These are phyloP conservation scores for Pygmarrhopalites habei DNA, from an alignment of 1,140 invertebrate genomes.

Conservation along the genomic window DNA sequence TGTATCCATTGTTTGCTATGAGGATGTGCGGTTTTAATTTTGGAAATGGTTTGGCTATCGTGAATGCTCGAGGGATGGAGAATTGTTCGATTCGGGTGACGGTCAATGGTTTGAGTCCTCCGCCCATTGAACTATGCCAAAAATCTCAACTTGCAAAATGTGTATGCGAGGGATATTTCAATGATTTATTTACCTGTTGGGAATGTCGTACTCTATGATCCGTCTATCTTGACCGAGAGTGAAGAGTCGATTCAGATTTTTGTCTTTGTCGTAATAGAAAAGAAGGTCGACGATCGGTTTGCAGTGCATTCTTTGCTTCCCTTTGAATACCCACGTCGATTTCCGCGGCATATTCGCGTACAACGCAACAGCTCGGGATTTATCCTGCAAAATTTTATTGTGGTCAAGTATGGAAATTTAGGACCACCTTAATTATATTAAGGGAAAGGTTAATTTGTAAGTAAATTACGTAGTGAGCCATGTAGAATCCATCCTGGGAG, in stretches of 20 bases:
- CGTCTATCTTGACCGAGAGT: constrained; percentile 54
- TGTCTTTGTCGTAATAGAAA: constrained; percentile 43
- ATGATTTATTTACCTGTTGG: constrained; percentile 44
- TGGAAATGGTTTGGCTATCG: constrained; percentile 3
- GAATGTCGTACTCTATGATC: constrained; percentile 63
- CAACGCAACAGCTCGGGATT: background rate
- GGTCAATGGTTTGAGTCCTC: background rate
- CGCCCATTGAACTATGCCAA: background rate
- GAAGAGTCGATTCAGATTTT: constrained; percentile 46
- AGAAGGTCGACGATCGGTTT: constrained; percentile 49
- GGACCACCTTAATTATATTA: background rate
- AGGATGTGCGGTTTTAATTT: constrained; percentile 41
- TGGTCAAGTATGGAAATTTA: background rate
- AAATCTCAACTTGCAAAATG: too few species aligned
- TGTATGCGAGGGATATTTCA: background rate
- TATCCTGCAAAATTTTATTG: constrained; percentile 14
- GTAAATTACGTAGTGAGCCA: constrained; percentile 23
- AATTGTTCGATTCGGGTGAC: constrained; percentile 2
- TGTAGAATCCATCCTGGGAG: constrained; percentile 23
- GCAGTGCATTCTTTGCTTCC: constrained; percentile 53
- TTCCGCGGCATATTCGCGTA: constrained; percentile 1
- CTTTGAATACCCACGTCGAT: constrained; percentile 49
- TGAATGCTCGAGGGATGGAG: background rate
- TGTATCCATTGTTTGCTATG: constrained; percentile 47
- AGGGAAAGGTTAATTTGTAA: too few species aligned